Base-by-base conservation (phyloP, 2,797 vertebrate species). In the Gymnothorax javanicus region DNA sequence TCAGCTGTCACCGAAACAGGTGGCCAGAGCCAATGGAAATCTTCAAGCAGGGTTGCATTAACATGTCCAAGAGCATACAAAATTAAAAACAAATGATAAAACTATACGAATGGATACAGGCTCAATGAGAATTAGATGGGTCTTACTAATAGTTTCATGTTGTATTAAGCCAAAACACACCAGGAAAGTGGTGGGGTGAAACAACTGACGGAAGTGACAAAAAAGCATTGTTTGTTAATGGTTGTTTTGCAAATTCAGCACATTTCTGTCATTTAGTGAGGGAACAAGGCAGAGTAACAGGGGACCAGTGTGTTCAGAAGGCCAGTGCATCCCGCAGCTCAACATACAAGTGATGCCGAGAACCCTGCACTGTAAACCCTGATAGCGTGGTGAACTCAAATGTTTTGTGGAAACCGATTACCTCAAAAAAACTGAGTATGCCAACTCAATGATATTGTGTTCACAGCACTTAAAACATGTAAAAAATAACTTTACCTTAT, bases 21-120 rank as follows among this genome's bases (percentile, higher is more conserved):
- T 81, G 77, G 77, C 43, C 82, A 83, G n/a, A 15, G 57, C 57
- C 57, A 60, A 83, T 83, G 25, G 57, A n/a, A 52, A 83, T 59
- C 54, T 33, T 13, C 13, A 25, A 83, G 25, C 3, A 13, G n/a
- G 27, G 82, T 56, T 83, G 57, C n/a, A 58, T 60, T 15, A 59
- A 13, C 25, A 1, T 81, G 12, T 56, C 77, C 77, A 56, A 52
- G 50, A 81, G 77, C 56, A 23, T 54, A n/a, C 6, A 20, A 50
- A 81, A 81, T 81, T 52, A 81, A 81, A 81, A 81, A 4, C 77
- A n/a, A 81, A 81, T 56, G 77, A 56, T 56, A 20, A 56, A 81
- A 56, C 56, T 54, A 81, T 56, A 81, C n/a, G 17, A 81, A n/a
- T 8, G 7, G 52, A n/a, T 43, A 56, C 77, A 8, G 17, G 50